Evolutionary conservation across 2,113 vertebrate genomes (phyloP).

Genomic region (Propithecus coquereli): DNA sequence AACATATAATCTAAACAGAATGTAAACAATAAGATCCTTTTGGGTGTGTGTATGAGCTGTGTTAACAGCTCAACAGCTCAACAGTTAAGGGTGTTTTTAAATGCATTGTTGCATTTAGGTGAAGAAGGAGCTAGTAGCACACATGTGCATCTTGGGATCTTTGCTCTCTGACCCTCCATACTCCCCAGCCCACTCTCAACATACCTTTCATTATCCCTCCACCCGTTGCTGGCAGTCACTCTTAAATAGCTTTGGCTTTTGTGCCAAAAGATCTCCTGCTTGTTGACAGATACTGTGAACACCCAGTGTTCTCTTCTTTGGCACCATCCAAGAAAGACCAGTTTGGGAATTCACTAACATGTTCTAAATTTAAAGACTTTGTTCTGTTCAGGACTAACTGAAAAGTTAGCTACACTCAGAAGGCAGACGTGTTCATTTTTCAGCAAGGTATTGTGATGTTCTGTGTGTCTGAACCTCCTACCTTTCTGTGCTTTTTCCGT

Average conservation of each 20-base stretch:
- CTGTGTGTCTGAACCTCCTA: neutral
- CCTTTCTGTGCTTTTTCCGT: neutral
- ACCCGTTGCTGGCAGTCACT: neutral
- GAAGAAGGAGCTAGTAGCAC: neutral
- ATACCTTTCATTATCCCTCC: neutral
- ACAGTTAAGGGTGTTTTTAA: neutral
- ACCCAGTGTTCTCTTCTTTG: neutral
- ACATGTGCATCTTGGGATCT: neutral
- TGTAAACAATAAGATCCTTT: neutral
- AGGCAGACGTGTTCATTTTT: neutral
- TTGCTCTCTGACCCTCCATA: neutral
- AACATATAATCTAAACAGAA: neutral
- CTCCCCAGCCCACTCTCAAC: neutral
- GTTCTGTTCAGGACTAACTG: neutral
- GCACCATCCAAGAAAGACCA: neutral
- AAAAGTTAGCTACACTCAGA: neutral
- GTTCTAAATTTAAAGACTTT: neutral
- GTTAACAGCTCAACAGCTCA: no score
- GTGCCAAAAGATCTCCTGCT: constrained; percentile 20
- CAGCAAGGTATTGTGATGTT: neutral
- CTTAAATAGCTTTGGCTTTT: constrained; percentile 3
- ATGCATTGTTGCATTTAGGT: neutral
- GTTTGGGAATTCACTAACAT: neutral
- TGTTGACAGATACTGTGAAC: constrained; percentile 10
- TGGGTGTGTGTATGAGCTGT: neutral